A percentile compares a stretch with the other conserved stretches of the same genome.
phyloP scores from a whole-genome alignment of 1,140 invertebrate genomes.

The Trichonephila clavipes region DNA sequence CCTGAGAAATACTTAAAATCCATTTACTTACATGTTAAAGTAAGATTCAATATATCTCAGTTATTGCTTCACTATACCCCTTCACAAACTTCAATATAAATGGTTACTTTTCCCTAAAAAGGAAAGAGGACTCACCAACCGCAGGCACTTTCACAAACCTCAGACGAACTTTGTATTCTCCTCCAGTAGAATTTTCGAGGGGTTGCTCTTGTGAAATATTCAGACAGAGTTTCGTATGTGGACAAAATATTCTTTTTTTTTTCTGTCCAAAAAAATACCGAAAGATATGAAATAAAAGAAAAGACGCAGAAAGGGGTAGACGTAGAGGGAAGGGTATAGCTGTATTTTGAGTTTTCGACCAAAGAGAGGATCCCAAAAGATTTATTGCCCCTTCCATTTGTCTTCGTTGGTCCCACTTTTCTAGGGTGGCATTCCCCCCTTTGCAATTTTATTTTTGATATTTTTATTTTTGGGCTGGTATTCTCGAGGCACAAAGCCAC shows the following conservation, averaged over 20 bases:
- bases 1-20: too few relatives aligned
- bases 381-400: conserved; percentile 45
- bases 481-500: conserved; percentile 59
- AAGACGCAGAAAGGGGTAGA: neutral
- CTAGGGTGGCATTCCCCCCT: neutral
- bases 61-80: too few relatives aligned
- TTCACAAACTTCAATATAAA: too few relatives aligned
- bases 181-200: neutral
- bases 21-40: too few relatives aligned
- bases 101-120: too few relatives aligned
- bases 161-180: neutral
- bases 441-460: conserved; percentile 21
- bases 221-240: neutral
- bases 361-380: conserved; percentile 34
- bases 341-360: conserved; percentile 13
- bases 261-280: neutral
- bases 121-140: too few relatives aligned
- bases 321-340: neutral
- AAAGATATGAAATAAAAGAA: neutral
- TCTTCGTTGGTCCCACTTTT: conserved; percentile 19
- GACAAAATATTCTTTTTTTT: neutral
- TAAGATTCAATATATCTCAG: too few relatives aligned
- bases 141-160: too few relatives aligned
- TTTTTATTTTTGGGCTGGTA: neutral
- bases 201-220: neutral